Base-by-base conservation (phyloP, 23 tunicate species). In the Trididemnum miniatum region DNA sequence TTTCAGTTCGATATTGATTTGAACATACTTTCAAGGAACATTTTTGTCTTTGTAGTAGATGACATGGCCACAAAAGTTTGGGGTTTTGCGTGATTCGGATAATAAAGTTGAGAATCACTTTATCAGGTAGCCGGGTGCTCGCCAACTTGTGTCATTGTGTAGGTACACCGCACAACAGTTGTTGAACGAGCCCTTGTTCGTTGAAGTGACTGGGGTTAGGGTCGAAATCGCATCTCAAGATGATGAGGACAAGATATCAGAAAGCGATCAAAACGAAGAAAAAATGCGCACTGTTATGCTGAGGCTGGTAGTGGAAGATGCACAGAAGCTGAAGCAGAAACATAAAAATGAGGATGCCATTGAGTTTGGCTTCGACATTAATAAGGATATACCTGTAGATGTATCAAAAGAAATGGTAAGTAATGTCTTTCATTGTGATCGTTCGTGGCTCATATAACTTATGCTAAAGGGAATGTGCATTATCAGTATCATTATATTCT, bases 341-440 rank as follows among this genome's bases (percentile, higher is more conserved):
- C 93, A 88, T 65, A 80, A 86, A 51, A 91, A 91, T 49, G 98
- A 88, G 51, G 98, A 93, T 34, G 87, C 90, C 0, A 35, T 93
- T 81, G 98, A 93, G 72, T 93, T 93, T 32, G 92, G 77, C 0
- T 93, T 93, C 65, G 93, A 93, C 59, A 80, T 93, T 32, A 88
- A 76, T 65, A 93, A 88, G 59, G 98, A 93, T 75, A 93, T 88
- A 40, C 98, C 98, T 31, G 89, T 88, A n/a, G 93, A 87, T 31
- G 93, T 93, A 22, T 93, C 98, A 0, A 93, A 93, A 38, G 98
- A 93, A 57, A 84, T 93, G 92, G 98, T 93, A 44, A 63, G 92
- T 84, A n/a, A 20, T 22, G 4, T 3, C 5, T 24, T n/a, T n/a
- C n/a, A n/a, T n/a, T n/a, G n/a, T n/a, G n/a, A n/a, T n/a, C n/a